Conservation (phyloP, 2,888 invertebrate species). For the Leuctra nigra region DNA sequence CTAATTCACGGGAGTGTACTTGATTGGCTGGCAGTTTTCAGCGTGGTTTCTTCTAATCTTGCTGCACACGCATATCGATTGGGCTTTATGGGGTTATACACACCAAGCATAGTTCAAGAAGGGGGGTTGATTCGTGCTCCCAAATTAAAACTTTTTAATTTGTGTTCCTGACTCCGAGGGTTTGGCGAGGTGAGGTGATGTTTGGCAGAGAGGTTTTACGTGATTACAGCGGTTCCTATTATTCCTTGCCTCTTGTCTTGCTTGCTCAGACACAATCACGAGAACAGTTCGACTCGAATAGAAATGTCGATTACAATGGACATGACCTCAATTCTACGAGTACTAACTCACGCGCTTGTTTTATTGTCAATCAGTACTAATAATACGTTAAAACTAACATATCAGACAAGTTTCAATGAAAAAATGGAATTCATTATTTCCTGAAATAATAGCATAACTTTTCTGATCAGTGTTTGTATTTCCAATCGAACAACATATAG, state of each 20-base stretch:
- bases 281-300: too few species aligned
- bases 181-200: neutral
- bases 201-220: neutral
- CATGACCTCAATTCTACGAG: too few species aligned
- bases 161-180: constrained; percentile 10
- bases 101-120: constrained; percentile 7
- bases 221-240: constrained; percentile 1
- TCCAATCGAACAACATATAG: too few species aligned
- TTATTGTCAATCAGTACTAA: too few species aligned
- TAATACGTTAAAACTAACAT: too few species aligned
- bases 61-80: constrained; percentile 16
- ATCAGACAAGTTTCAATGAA: too few species aligned
- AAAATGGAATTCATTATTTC: too few species aligned
- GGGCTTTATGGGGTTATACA: constrained; percentile 9
- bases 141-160: constrained; percentile 23
- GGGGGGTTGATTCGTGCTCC: constrained; percentile 11
- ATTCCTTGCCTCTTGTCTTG: neutral
- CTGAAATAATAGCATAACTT: too few species aligned
- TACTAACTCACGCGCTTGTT: too few species aligned
- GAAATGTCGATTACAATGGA: too few species aligned
- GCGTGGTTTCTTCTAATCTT: constrained; percentile 15
- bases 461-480: too few species aligned
- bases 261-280: too few species aligned
- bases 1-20: constrained; percentile 19
- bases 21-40: constrained; percentile 3